Evolutionary conservation across 2,888 invertebrate genomes (phyloP), one percentile per base, ranked within the genome.

Genomic region (Drosophila melanocephala): DNA sequence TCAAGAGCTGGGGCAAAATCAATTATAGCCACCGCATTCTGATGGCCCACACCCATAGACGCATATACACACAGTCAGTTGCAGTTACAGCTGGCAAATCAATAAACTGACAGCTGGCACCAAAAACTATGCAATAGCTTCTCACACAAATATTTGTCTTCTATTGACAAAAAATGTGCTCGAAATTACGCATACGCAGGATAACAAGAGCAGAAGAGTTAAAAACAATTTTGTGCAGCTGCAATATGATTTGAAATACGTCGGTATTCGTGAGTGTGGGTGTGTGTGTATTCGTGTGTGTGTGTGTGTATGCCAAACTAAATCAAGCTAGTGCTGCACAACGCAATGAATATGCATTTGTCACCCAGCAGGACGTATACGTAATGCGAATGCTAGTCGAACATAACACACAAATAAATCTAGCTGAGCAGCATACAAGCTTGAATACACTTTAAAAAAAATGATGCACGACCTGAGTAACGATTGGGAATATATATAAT

Each of bases 71-170:
- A 39, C 35, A 56, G 57, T 3, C 5, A 30, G 39, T 3, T 30
- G 22, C 65, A 52, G 28, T 59, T 61, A 37, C 62, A 71, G 65
- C 74, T 74, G 70, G 57, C 66, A 62, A 70, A 78, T 82, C 82
- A 70, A 84, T 79, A 81, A 70, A 71, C 74, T 62, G 55, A 55
- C 62, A 72, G 69, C 74, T 73, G 70, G 44, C 55, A 59, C 62
- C 44, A 37, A 50, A 62, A 67, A 57, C 22, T 37, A 42, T 76
- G 66, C 64, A 72, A 57, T 60, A 39, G 56, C 72, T 44, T 32
- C 44, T 30, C 69, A 74, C 47, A 65, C 65, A 77, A 79, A 76
- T 78, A 76, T 84, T 88, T 75, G 61, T 68, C 73, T 71, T 75
- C 61, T 58, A 73, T 85, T 77, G 73, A 57, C 75, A 65, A 67